Evolutionary conservation across 1,140 invertebrate genomes (phyloP).

Genomic region (Saccostrea glomerata): DNA sequence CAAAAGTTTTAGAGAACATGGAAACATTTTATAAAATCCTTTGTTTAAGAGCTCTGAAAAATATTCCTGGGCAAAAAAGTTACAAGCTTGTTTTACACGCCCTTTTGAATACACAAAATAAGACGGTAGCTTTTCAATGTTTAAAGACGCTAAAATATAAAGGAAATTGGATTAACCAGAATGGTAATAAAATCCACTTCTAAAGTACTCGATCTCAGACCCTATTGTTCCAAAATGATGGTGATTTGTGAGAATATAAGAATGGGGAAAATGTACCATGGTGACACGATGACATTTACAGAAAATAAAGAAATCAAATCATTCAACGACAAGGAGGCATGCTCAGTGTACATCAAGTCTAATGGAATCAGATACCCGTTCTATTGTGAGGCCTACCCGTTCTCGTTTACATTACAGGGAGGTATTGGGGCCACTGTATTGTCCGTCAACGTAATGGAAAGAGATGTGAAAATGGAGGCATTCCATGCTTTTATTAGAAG

Average conservation of each 20-base stretch:
- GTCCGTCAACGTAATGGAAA: neutral
- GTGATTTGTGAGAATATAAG: neutral
- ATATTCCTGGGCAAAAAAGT: neutral
- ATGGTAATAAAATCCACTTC: neutral
- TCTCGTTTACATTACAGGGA: constrained; percentile 31
- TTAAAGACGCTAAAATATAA: constrained; percentile 5
- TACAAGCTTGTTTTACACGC: neutral
- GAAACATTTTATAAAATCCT: constrained; percentile 5
- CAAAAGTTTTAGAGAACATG: neutral
- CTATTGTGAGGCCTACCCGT: neutral
- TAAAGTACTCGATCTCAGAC: constrained; percentile 9
- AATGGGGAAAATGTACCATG: constrained; percentile 29
- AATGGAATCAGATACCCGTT: neutral
- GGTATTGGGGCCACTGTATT: neutral
- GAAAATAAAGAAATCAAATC: neutral
- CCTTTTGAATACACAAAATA: constrained; percentile 13
- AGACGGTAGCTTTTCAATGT: neutral
- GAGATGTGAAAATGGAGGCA: constrained; percentile 3
- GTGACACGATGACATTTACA: neutral
- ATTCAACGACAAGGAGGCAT: neutral
- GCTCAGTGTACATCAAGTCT: neutral
- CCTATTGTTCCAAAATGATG: constrained; percentile 7
- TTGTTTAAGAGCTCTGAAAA: constrained; percentile 15
- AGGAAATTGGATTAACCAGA: neutral
- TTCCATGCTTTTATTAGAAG: neutral